Percentiles rank a stretch among this genome's conserved stretches.
Evolutionary conservation across 2,113 vertebrate genomes (phyloP).

Genomic region (Rhinichthys klamathensis): DNA sequence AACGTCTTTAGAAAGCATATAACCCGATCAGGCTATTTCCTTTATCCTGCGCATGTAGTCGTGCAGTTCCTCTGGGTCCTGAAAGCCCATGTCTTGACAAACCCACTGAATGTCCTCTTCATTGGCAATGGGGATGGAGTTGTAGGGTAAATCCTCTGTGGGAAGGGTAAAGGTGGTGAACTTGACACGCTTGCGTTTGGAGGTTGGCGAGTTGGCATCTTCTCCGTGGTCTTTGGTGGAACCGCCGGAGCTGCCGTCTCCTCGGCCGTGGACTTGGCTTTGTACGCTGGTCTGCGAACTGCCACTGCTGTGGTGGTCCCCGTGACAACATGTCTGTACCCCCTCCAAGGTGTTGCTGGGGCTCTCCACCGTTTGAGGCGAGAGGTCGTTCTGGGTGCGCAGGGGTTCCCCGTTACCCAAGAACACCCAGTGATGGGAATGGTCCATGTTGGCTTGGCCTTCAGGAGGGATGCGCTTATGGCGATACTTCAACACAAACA

Average conservation of each 20-base stretch:
- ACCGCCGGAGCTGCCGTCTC: conserved; percentile 91
- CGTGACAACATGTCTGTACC: conserved; percentile 90
- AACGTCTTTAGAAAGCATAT: conserved; percentile 64
- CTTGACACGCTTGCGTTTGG: conserved; percentile 97
- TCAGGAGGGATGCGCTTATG: conserved; percentile 95
- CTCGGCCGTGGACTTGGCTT: conserved; percentile 93
- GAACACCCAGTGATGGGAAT: conserved; percentile 99
- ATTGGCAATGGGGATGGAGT: conserved; percentile 92
- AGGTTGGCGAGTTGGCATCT: conserved; percentile 94
- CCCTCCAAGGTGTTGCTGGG: conserved; percentile 85
- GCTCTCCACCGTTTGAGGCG: conserved; percentile 86
- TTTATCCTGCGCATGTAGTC: conserved; percentile 97
- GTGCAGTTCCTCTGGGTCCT: conserved; percentile 92
- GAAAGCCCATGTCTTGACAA: conserved; percentile 94
- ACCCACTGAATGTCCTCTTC: conserved; percentile 97
- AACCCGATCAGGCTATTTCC: conserved; percentile 85
- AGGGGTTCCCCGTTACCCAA: conserved; percentile 94
- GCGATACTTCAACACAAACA: conserved; percentile 95
- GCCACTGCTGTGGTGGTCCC: conserved; percentile 93
- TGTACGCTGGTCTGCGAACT: conserved; percentile 97
- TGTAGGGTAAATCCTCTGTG: conserved; percentile 92
- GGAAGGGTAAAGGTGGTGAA: conserved; percentile 97
- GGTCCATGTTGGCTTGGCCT: conserved; percentile 97
- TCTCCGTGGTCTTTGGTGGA: conserved; percentile 91
- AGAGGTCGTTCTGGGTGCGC: conserved; percentile 87